phyloP scores from a whole-genome alignment of 1,140 invertebrate species.

The Doryteuthis pealeii region DNA sequence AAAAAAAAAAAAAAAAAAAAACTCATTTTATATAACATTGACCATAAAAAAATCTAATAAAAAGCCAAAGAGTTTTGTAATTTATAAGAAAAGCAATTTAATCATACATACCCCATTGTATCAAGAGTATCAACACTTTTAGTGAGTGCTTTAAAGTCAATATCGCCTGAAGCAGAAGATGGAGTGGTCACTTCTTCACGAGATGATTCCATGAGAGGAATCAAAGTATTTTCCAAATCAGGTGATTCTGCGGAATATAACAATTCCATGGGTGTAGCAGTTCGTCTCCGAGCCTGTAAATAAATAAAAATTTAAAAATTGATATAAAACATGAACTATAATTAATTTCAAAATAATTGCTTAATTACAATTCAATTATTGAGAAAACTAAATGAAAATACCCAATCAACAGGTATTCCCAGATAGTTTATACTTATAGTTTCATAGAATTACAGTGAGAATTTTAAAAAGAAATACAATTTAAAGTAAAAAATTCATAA shows the following conservation, averaged over 20 bases:
- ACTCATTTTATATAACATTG: too few relatives aligned
- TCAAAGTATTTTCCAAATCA: neutral
- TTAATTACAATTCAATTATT: slow-evolving; percentile 7
- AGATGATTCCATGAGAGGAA: neutral
- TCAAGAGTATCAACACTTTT: slow-evolving; percentile 1
- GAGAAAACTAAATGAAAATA: too few relatives aligned
- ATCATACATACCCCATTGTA: neutral
- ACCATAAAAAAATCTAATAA: too few relatives aligned
- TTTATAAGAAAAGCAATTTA: too few relatives aligned
- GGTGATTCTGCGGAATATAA: slow-evolving; percentile 60
- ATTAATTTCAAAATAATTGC: neutral
- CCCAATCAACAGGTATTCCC: too few relatives aligned
- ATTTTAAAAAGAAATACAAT: too few relatives aligned
- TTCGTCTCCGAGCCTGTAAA: slow-evolving; percentile 67
- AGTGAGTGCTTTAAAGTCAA: neutral
- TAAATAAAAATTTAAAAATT: neutral
- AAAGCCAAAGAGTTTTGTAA: too few relatives aligned
- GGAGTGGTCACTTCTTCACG: neutral
- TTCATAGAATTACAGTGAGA: too few relatives aligned
- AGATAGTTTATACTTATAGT: too few relatives aligned
- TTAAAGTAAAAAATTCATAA: too few relatives aligned
- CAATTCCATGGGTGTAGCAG: slow-evolving; percentile 70
- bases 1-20: too few relatives aligned
- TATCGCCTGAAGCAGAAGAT: neutral
- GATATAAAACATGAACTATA: neutral